Evolutionary conservation across 2,888 invertebrate species (phyloP).

Genomic region (Cephalotes varians): DNA sequence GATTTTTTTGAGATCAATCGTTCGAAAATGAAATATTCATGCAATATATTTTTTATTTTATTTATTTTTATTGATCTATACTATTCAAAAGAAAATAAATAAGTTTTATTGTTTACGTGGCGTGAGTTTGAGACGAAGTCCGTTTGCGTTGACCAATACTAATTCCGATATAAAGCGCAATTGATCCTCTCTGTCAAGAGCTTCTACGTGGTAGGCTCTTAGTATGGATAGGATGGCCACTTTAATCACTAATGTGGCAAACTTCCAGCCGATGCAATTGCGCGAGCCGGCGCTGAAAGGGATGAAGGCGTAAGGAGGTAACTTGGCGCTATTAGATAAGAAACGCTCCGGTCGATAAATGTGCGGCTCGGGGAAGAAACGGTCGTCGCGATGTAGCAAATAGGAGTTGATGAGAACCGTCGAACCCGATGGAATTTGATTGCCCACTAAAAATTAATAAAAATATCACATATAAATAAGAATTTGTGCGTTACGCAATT

Average conservation of each 20-base stretch:
- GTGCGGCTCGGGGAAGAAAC: slow-evolving; percentile 86
- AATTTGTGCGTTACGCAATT: background rate
- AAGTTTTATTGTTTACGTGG: slow-evolving; percentile 73
- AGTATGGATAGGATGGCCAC: slow-evolving; percentile 85
- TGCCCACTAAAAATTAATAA: slow-evolving; percentile 76
- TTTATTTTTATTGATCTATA: no score
- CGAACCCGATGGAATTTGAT: slow-evolving; percentile 81
- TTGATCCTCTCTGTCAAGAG: slow-evolving; percentile 84
- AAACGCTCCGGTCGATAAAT: slow-evolving; percentile 87
- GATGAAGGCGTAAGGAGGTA: slow-evolving; percentile 85
- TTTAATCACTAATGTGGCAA: slow-evolving; percentile 84
- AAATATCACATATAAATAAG: background rate
- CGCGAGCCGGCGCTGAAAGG: slow-evolving; percentile 86
- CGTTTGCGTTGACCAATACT: slow-evolving; percentile 83
- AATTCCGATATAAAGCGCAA: slow-evolving; percentile 85
- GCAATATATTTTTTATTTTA: no score
- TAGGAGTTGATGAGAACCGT: slow-evolving; percentile 83
- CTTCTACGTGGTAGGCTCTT: slow-evolving; percentile 83
- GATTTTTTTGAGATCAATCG: no score
- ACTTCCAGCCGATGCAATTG: slow-evolving; percentile 84
- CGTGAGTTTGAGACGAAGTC: slow-evolving; percentile 77
- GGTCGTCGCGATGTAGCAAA: slow-evolving; percentile 86
- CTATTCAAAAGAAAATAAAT: no score
- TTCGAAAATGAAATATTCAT: no score
- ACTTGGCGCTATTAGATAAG: slow-evolving; percentile 81